Evolutionary conservation across 2,113 vertebrate genomes (phyloP).

Genomic region (Erinaceus europaeus): DNA sequence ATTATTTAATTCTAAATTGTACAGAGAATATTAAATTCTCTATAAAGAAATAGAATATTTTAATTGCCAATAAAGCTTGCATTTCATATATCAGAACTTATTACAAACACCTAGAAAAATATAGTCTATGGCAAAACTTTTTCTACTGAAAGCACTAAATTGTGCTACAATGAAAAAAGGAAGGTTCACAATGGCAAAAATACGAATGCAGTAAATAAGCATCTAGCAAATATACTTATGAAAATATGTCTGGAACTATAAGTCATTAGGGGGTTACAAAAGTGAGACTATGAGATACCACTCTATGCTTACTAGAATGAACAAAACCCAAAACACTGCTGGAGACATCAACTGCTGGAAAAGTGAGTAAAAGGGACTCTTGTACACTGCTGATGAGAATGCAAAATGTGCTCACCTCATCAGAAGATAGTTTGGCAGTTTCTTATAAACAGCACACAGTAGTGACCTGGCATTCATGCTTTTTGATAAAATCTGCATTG

Average conservation of each 20-base stretch:
- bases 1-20: background rate
- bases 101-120: background rate
- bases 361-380: background rate
- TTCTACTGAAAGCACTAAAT: background rate
- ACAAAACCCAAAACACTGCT: background rate
- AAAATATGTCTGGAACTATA: background rate
- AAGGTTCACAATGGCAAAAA: background rate
- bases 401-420: background rate
- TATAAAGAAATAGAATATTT: background rate
- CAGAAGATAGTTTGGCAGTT: too few species aligned
- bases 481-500: too few species aligned
- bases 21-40: background rate
- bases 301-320: background rate
- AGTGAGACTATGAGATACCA: background rate
- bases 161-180: background rate
- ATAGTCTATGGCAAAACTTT: background rate
- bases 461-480: too few species aligned
- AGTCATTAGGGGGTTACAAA: background rate
- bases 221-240: background rate
- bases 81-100: background rate
- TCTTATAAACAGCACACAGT: too few species aligned
- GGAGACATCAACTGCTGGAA: background rate
- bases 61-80: too few species aligned
- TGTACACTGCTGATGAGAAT: background rate
- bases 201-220: too few species aligned